A percentile compares a stretch with the other conserved stretches of the same genome.
Evolutionary conservation across 2,888 invertebrate genomes (phyloP).

Genomic region (Lumbricus terrestris): DNA sequence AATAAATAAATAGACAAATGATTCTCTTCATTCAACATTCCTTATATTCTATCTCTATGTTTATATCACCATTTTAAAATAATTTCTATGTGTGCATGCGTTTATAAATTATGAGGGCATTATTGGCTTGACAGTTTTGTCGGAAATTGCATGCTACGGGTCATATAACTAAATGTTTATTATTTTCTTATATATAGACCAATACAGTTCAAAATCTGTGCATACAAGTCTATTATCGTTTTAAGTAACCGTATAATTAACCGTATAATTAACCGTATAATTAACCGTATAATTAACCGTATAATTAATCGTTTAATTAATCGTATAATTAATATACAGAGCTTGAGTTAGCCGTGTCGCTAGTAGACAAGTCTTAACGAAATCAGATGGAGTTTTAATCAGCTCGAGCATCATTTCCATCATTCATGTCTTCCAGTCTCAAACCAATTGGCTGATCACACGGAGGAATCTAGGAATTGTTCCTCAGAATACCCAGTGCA

Average conservation of each 20-base stretch:
- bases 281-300: no score
- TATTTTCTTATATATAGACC: no score
- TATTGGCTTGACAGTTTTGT: not conserved
- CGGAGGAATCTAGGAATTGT: no score
- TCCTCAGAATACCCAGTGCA: no score
- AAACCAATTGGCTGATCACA: no score
- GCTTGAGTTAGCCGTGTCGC: not conserved
- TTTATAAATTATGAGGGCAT: not conserved
- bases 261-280: no score
- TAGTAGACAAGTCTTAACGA: not conserved
- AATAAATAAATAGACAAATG: not conserved
- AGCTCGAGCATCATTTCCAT: not conserved
- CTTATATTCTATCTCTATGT: not conserved
- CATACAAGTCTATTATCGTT: no score
- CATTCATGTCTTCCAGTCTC: not conserved
- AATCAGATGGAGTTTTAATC: not conserved
- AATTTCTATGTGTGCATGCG: not conserved
- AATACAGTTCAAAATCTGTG: no score
- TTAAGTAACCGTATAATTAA: no score
- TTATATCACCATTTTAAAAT: not conserved
- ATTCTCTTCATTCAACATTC: not conserved
- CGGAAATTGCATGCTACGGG: not conserved
- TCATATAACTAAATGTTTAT: not conserved
- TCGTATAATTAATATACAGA: no score
- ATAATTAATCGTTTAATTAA: no score